Base-by-base conservation (phyloP, 2,797 vertebrate species). In the Molossus molossus region DNA sequence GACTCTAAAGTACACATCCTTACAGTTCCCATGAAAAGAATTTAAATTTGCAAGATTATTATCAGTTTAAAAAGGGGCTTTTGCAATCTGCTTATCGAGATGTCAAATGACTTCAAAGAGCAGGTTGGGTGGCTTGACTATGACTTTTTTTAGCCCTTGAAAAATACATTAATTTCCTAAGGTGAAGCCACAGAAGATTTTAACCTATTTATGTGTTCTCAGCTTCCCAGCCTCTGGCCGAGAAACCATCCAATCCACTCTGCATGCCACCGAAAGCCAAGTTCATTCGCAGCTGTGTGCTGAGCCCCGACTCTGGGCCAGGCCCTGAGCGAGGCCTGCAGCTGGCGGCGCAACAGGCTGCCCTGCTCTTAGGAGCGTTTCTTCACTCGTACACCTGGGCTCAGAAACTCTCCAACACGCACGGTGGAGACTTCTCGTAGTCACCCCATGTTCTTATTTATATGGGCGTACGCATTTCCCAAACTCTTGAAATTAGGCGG, bases 11-110 rank as follows among this genome's bases (percentile, higher is more conserved):
- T 76, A 90, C 58, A 40, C 55, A 92, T 76, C n/a, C 23, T 85
- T 65, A 91, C 1, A 72, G 90, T 76, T 89, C 67, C 70, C 57
- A 37, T 3, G 60, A 80, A 90, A 85, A 83, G 29, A 92, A 92
- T 29, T 87, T 70, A 88, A 86, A 55, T 55, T 58, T 80, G 73
- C 80, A 80, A 77, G 87, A 94, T 93, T 82, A 69, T 37, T 55
- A 89, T 93, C 92, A 40, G n/a, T 86, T 93, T 94, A 81, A 73
- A 82, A 81, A 55, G 25, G 77, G 75, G 87, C 25, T 85, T 94
- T 87, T 87, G 94, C 94, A 92, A 90, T 95, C 85, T 87, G 93
- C 72, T 95, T 96, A 91, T 94, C 70, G 57, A 84, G 65, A 94
- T 65, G 70, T 90, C 92, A 96, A 80, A 80, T 58, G 60, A 93